Base-by-base conservation (phyloP, 92 coral and sea anemone genomes). In the Pocillopora grandis region DNA sequence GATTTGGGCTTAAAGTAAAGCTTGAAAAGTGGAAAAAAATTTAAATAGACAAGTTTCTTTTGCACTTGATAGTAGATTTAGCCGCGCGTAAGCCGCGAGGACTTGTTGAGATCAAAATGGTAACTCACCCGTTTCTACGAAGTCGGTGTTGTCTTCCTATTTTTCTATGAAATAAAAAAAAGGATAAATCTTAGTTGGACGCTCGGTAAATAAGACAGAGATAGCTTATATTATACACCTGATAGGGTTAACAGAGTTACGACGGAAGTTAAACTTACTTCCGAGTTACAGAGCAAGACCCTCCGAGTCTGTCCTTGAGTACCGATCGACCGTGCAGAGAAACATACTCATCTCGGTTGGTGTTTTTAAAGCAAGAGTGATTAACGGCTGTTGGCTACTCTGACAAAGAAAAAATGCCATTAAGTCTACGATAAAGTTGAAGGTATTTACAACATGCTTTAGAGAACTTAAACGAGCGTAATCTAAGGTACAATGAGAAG, bases 261-360 rank as follows among this genome's bases (percentile, higher is more conserved):
- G 85, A 71, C 85, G 85, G 85, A 81, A 81, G 85, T 81, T 80
- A 70, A 19, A 2, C 85, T 31, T 81, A 69, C 55, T 81, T 57
- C 74, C 49, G 76, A 61, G 77, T 81, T 23, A 81, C 27, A 37
- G 77, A 71, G 48, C 85, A 60, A 81, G 58, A 71, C 27, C 64
- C 55, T 80, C 75, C 66, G 11, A 58, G 84, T 69, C 61, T 77
- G 85, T 35, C 49, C 58, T 19, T 56, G 23, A 55, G 35, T 61
- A 81, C 60, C 85, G 57, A 58, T 69, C 66, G 42, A 59, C 42
- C 65, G 77, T 18, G 77, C 70, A 58, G 37, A 36, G 37, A 36
- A 3, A 58, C 52, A 3, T 42, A 27, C 57, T 35, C 68, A 23
- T 42, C 5, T 42, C 66, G 76, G 36, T 68, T 20, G 17, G 57